Conservation (phyloP, 1,140 invertebrate genomes). For the Oncopodura yosiiana region DNA sequence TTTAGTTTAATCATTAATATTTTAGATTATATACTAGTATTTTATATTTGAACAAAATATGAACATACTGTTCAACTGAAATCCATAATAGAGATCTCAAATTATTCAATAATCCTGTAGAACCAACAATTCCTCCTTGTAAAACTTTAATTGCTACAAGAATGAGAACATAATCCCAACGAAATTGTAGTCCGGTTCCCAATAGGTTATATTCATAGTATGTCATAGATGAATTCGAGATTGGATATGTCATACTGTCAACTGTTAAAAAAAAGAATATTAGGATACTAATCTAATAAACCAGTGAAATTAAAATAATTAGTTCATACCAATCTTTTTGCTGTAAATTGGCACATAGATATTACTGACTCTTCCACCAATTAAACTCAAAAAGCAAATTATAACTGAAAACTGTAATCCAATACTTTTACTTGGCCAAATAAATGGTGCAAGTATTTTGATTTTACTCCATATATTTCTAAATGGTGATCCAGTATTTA, state of each 20-base stretch:
- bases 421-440: constrained; percentile 82
- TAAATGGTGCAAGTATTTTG: constrained; percentile 68
- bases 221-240: neutral
- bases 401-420: constrained; percentile 71
- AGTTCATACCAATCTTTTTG: constrained; percentile 61
- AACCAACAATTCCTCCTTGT: constrained; percentile 45
- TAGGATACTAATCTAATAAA: neutral
- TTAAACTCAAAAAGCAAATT: constrained; percentile 67
- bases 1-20: no score
- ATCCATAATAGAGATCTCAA: constrained; percentile 51
- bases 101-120: constrained; percentile 49
- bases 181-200: constrained; percentile 37
- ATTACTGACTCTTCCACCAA: constrained; percentile 77
- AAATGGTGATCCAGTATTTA: constrained; percentile 59
- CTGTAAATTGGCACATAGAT: constrained; percentile 88
- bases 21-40: no score
- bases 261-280: constrained; percentile 16
- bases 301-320: neutral
- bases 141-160: constrained; percentile 47
- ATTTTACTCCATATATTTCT: constrained; percentile 66
- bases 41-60: no score
- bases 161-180: constrained; percentile 49
- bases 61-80: constrained; percentile 52
- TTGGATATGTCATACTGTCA: constrained; percentile 28
- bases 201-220: neutral